These are phyloP conservation scores for Oceanodroma leucorhoa DNA, from an alignment of 2,797 vertebrate species.

Conservation along the genomic window DNA sequence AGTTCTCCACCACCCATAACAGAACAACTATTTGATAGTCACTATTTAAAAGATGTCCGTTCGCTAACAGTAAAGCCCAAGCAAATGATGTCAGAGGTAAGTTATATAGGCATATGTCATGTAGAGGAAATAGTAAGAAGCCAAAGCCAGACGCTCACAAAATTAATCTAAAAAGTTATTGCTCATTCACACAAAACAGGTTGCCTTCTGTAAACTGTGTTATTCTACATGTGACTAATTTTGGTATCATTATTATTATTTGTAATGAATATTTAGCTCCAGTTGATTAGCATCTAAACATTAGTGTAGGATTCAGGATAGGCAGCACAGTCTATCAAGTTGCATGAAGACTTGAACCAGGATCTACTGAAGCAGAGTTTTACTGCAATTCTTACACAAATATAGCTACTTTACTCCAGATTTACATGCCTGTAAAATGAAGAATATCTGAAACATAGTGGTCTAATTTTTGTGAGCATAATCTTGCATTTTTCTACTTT, in stretches of 20 bases:
- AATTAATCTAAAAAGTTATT: background rate
- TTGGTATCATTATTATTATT: background rate
- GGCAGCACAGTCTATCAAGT: background rate
- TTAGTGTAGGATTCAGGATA: background rate
- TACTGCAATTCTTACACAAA: background rate
- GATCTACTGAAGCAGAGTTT: background rate
- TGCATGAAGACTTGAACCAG: background rate
- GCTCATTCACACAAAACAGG: background rate
- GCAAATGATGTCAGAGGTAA: background rate
- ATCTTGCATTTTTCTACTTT: background rate
- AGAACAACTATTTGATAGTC: background rate
- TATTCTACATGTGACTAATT: background rate
- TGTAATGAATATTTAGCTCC: background rate
- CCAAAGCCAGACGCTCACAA: background rate
- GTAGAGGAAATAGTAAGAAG: background rate
- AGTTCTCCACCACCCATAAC: background rate
- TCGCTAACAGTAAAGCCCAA: background rate
- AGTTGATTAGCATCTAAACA: background rate
- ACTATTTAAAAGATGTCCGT: background rate
- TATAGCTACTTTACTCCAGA: background rate
- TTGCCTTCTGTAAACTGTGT: background rate
- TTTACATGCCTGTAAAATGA: background rate
- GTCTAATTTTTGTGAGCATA: background rate
- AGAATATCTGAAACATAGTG: background rate
- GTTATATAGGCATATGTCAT: background rate